Evolutionary conservation across 1,140 invertebrate species (phyloP).

Genomic region (Drosophila equinoxialis): DNA sequence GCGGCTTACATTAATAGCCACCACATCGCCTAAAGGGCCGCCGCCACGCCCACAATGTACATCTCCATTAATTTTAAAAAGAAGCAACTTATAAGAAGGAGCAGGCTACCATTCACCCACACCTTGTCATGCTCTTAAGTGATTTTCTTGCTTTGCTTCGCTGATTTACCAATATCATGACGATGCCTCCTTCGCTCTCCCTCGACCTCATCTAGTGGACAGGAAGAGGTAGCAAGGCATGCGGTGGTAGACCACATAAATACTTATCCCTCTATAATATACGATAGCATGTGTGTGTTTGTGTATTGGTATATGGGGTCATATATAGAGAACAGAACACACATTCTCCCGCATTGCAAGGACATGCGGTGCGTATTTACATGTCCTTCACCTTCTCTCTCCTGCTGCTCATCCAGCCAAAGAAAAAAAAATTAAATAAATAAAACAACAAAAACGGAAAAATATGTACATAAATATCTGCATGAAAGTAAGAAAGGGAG

Average conservation of each 20-base stretch:
- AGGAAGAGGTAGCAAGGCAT: not conserved
- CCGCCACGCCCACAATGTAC: slow-evolving; percentile 35
- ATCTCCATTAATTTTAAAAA: slow-evolving; percentile 75
- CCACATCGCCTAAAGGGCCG: not conserved
- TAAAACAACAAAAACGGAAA: slow-evolving; percentile 17
- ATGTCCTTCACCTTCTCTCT: slow-evolving; percentile 49
- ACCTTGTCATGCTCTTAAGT: slow-evolving; percentile 71
- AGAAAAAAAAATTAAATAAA: slow-evolving; percentile 25
- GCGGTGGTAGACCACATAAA: slow-evolving; percentile 33
- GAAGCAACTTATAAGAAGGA: slow-evolving; percentile 67
- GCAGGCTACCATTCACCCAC: not conserved
- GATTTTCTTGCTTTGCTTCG: slow-evolving; percentile 56
- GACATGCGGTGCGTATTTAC: slow-evolving; percentile 45
- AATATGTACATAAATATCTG: slow-evolving; percentile 56
- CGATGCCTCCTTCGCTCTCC: not conserved
- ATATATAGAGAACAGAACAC: slow-evolving; percentile 31
- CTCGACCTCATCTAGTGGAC: not conserved
- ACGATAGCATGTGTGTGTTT: too few relatives aligned
- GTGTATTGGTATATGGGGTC: not conserved
- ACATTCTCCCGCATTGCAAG: slow-evolving; percentile 30
- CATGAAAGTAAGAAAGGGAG: not conserved
- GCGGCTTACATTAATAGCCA: slow-evolving; percentile 40
- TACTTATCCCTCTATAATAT: slow-evolving; percentile 15
- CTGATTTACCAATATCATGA: slow-evolving; percentile 59
- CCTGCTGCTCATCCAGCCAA: slow-evolving; percentile 9